Percentiles rank a stretch among this genome's conserved stretches.
phyloP scores from a whole-genome alignment of 1,140 invertebrate species.

The Procambarus clarkii region DNA sequence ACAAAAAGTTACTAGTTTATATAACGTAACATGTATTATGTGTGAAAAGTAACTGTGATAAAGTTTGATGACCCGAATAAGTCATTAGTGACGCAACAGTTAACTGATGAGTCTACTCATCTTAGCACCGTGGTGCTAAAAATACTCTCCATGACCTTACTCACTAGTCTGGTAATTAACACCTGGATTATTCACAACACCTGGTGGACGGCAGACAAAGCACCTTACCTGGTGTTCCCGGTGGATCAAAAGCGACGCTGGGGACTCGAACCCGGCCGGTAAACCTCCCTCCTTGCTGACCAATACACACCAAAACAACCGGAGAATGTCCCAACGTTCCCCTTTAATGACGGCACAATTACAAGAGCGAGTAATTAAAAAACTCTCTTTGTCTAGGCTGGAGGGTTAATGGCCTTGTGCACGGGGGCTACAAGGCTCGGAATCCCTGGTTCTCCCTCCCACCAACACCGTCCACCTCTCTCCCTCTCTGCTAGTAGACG shows the following conservation, averaged over 20 bases:
- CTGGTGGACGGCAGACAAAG: not conserved
- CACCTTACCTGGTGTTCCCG: not conserved
- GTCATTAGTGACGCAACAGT: too few relatives aligned
- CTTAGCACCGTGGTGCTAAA: not conserved
- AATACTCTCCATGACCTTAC: not conserved
- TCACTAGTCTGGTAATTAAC: not conserved
- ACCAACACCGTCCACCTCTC: not conserved
- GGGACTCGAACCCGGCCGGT: not conserved
- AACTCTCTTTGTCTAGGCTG: slow-evolving; percentile 48
- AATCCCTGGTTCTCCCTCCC: slow-evolving; percentile 22
- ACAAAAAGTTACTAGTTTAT: too few relatives aligned
- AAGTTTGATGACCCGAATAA: too few relatives aligned
- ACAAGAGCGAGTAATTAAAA: slow-evolving; percentile 60
- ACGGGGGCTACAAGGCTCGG: slow-evolving; percentile 17
- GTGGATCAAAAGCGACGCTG: not conserved
- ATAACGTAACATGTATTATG: too few relatives aligned
- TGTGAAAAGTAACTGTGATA: too few relatives aligned
- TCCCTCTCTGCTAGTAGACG: slow-evolving; percentile 2
- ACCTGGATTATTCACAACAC: not conserved
- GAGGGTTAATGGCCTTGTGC: slow-evolving; percentile 25
- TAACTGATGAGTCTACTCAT: too few relatives aligned
- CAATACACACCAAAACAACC: slow-evolving; percentile 6
- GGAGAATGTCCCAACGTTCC: slow-evolving; percentile 16
- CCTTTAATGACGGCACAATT: slow-evolving; percentile 56
- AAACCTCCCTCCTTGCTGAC: not conserved